Conservation (phyloP, 2,888 invertebrate genomes). For the Drosophila tanythrix region DNA sequence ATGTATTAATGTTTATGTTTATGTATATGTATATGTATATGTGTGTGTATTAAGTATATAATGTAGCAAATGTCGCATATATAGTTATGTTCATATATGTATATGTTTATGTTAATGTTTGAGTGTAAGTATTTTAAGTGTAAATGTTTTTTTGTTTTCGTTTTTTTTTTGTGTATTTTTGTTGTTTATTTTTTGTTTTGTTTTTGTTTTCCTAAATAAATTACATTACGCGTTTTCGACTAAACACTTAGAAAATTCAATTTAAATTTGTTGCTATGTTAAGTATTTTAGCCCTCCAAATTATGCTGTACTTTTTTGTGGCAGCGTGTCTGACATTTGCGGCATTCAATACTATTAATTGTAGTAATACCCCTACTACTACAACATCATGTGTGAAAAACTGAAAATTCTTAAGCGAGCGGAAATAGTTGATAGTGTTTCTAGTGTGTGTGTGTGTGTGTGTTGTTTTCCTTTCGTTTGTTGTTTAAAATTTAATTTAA, state of each 20-base stretch:
- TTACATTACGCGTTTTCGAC: conserved; percentile 62
- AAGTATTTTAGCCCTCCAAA: conserved; percentile 39
- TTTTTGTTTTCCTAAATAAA: conserved; percentile 50
- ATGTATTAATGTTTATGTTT: conserved; percentile 39
- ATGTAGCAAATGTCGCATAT: conserved; percentile 37
- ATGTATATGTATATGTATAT: conserved; percentile 36
- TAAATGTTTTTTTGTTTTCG: conserved; percentile 31
- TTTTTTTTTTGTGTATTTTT: conserved; percentile 5
- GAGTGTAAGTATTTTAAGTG: conserved; percentile 57
- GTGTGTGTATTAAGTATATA: conserved; percentile 49
- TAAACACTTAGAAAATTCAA: conserved; percentile 76
- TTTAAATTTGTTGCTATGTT: conserved; percentile 71
- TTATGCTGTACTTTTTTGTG: conserved; percentile 47
- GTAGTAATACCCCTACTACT: conserved; percentile 49
- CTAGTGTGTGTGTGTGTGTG: background rate
- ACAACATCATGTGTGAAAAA: conserved; percentile 10
- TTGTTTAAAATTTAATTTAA: conserved; percentile 52
- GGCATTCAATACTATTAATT: conserved; percentile 36
- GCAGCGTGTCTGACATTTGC: conserved; percentile 64
- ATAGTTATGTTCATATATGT: conserved; percentile 39
- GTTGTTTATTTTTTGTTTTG: conserved; percentile 33
- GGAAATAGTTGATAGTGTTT: conserved; percentile 56
- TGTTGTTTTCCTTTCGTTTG: conserved; percentile 32
- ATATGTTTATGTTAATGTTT: conserved; percentile 41
- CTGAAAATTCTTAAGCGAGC: conserved; percentile 50